These are phyloP conservation scores for Linurgus olivaceus DNA, from an alignment of 2,797 vertebrate genomes.

Conservation along the genomic window DNA sequence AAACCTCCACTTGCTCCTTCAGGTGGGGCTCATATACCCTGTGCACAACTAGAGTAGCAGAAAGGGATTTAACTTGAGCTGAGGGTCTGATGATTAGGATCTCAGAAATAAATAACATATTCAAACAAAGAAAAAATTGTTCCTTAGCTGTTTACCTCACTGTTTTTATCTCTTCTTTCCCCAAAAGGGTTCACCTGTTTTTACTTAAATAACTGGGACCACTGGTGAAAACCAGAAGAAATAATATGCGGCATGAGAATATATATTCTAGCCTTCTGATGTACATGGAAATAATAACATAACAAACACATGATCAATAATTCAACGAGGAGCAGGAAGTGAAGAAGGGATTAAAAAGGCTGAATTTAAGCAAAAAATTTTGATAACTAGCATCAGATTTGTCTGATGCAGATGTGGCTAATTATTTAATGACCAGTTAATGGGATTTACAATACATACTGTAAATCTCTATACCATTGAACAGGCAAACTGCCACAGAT, in stretches of 20 bases:
- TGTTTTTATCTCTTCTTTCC: neutral
- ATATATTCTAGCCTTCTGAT: neutral
- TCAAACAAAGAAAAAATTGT: neutral
- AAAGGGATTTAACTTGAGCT: neutral
- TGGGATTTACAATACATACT: slow-evolving; percentile 56
- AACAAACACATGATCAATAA: neutral
- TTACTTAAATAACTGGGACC: neutral
- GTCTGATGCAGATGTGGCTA: slow-evolving; percentile 44
- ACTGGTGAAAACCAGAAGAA: neutral
- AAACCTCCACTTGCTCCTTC: neutral
- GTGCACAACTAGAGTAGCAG: neutral
- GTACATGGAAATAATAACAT: neutral
- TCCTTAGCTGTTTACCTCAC: neutral
- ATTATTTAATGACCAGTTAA: slow-evolving; percentile 65
- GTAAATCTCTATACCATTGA: slow-evolving; percentile 34
- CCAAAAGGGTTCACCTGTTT: neutral
- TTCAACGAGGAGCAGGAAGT: neutral
- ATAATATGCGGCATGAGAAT: neutral
- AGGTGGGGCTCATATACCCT: neutral
- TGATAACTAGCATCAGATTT: neutral
- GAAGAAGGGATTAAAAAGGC: neutral
- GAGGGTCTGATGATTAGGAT: neutral
- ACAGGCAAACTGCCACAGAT: slow-evolving; percentile 34
- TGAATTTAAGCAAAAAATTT: slow-evolving; percentile 7
- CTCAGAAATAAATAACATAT: neutral